Evolutionary conservation across 2,113 vertebrate genomes (phyloP).

Genomic region (Xiphophorus couchianus): DNA sequence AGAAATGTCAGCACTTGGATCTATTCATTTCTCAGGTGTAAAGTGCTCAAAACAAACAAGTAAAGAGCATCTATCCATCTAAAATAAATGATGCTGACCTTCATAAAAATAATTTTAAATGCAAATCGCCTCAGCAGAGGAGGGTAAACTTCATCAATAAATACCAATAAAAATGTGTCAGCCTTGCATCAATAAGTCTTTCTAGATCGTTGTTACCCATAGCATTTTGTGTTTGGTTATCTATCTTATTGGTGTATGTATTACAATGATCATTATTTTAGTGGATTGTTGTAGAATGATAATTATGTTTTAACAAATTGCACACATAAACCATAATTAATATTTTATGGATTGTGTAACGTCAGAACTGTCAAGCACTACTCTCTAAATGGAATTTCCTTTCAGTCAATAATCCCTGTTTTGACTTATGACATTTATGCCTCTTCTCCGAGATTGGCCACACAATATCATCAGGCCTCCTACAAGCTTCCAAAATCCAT

Average conservation of each 20-base stretch:
- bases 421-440: slow-evolving; percentile 42
- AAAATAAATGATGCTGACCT: slow-evolving; percentile 82
- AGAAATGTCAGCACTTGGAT: slow-evolving; percentile 77
- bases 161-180: slow-evolving; percentile 70
- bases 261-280: slow-evolving; percentile 1
- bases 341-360: slow-evolving; percentile 16
- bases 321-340: slow-evolving; percentile 17
- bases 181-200: slow-evolving; percentile 70
- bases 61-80: slow-evolving; percentile 67
- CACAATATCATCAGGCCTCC: slow-evolving; percentile 38
- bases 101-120: slow-evolving; percentile 78
- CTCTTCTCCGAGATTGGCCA: slow-evolving; percentile 30
- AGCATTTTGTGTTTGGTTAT: background rate
- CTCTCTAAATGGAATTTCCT: slow-evolving; percentile 9
- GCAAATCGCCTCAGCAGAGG: slow-evolving; percentile 68
- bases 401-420: slow-evolving; percentile 34
- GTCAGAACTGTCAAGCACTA: slow-evolving; percentile 11
- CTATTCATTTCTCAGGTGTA: slow-evolving; percentile 77
- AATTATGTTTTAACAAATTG: background rate
- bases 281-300: background rate
- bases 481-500: slow-evolving; percentile 44
- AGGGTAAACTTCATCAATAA: slow-evolving; percentile 73
- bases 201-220: slow-evolving; percentile 17
- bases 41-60: slow-evolving; percentile 75
- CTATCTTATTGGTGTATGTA: background rate